Evolutionary conservation across 2,797 vertebrate species (phyloP).

Genomic region (Loriculus beryllinus): DNA sequence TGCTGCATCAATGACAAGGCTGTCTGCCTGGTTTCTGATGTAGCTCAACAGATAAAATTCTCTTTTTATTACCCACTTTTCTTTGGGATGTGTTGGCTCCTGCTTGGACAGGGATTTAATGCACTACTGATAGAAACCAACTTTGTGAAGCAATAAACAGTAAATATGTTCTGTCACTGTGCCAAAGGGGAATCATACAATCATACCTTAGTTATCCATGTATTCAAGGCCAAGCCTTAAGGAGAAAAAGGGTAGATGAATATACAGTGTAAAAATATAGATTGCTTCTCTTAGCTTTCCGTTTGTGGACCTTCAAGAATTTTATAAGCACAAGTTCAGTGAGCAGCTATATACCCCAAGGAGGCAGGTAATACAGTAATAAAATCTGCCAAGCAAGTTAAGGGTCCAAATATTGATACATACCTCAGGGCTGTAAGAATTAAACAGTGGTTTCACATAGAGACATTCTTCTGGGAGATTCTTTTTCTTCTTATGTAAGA

Average conservation of each 20-base stretch:
- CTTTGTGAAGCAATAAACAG: slow-evolving; percentile 2
- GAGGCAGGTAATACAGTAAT: slow-evolving; percentile 14
- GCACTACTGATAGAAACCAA: neutral
- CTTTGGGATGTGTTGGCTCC: neutral
- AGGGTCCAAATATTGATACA: neutral
- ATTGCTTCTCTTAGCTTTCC: neutral
- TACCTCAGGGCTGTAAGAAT: neutral
- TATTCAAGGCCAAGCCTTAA: slow-evolving; percentile 6
- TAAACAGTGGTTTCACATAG: neutral
- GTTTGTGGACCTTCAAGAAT: slow-evolving; percentile 25
- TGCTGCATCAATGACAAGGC: too few relatives aligned
- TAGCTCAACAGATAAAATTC: neutral
- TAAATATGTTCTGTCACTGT: neutral
- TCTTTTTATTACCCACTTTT: neutral
- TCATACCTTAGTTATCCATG: neutral
- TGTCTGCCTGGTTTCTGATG: neutral
- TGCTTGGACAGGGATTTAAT: neutral
- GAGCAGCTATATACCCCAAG: slow-evolving; percentile 17
- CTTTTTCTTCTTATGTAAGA: neutral
- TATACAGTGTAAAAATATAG: slow-evolving; percentile 20
- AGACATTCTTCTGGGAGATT: neutral
- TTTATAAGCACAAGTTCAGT: slow-evolving; percentile 27
- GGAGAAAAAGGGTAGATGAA: neutral
- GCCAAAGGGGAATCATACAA: neutral
- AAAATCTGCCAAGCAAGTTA: slow-evolving; percentile 33